A percentile compares a stretch with the other conserved stretches of the same genome.
phyloP scores from a whole-genome alignment of 2,113 vertebrate genomes.

The Phoxinus phoxinus region DNA sequence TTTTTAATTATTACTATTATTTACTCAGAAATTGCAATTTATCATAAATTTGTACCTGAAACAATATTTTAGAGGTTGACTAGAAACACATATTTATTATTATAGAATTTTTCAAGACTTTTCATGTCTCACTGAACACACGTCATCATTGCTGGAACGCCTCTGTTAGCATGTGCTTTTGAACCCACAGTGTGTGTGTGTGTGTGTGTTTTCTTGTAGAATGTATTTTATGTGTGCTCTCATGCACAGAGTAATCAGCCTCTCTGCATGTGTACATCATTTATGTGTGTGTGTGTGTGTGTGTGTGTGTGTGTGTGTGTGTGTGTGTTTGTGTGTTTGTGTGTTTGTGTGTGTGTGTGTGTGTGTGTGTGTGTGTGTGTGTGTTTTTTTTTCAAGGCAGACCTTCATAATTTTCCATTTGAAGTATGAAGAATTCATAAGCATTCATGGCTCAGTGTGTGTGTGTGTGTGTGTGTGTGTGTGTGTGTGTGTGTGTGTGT shows the following conservation, averaged over 20 bases:
- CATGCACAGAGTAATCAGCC: conserved; percentile 46
- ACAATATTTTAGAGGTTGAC: too few relatives aligned
- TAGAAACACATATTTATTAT: too few relatives aligned
- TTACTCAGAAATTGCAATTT: too few relatives aligned
- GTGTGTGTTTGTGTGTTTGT: conserved; percentile 26
- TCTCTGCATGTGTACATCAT: conserved; percentile 28
- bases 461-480: not conserved
- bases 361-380: conserved; percentile 31
- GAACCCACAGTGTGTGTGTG: not conserved
- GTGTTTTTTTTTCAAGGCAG: not conserved
- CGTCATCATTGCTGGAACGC: conserved; percentile 4
- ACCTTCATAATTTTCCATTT: conserved; percentile 19
- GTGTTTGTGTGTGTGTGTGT: conserved; percentile 15
- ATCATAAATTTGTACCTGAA: too few relatives aligned
- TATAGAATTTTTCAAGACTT: too few relatives aligned
- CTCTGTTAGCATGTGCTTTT: conserved; percentile 11
- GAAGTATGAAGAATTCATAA: conserved; percentile 35
- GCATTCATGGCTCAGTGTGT: conserved; percentile 5
- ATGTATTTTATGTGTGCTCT: conserved; percentile 30
- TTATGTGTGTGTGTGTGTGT: conserved; percentile 14
- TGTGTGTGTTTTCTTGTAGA: conserved; percentile 21
- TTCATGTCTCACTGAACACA: not conserved
- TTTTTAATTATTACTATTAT: too few relatives aligned
- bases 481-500: not conserved
- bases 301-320: conserved; percentile 33